phyloP scores from a whole-genome alignment of 2,888 invertebrate genomes.

The Melanargia galathea region DNA sequence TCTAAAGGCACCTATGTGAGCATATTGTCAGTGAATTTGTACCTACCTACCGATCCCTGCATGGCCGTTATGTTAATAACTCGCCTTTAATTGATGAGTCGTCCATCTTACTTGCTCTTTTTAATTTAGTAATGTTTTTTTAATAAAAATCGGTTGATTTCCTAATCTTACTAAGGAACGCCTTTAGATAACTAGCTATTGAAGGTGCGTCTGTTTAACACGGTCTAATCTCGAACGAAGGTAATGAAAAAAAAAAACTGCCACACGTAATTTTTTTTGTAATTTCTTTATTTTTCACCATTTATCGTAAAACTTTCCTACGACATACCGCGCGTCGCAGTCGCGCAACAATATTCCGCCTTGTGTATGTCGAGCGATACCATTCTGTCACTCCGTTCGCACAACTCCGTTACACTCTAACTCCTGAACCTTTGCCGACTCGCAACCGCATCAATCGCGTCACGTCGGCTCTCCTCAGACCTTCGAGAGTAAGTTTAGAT shows the following conservation, averaged over 20 bases:
- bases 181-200: too few relatives aligned
- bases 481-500: not conserved
- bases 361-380: slow-evolving; percentile 74
- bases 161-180: too few relatives aligned
- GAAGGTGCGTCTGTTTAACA: too few relatives aligned
- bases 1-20: too few relatives aligned
- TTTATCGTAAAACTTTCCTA: slow-evolving; percentile 82
- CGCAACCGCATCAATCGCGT: slow-evolving; percentile 32
- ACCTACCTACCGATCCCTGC: too few relatives aligned
- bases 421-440: slow-evolving; percentile 1
- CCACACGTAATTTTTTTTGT: slow-evolving; percentile 57
- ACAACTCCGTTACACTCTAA: not conserved
- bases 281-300: slow-evolving; percentile 82
- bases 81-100: too few relatives aligned
- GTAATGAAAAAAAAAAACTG: not conserved
- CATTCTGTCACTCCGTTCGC: not conserved
- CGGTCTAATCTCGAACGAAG: too few relatives aligned
- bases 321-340: slow-evolving; percentile 78
- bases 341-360: slow-evolving; percentile 77
- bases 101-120: too few relatives aligned
- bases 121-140: too few relatives aligned
- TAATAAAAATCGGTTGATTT: too few relatives aligned
- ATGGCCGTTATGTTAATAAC: too few relatives aligned
- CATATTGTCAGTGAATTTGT: too few relatives aligned
- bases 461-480: slow-evolving; percentile 47